phyloP scores from a whole-genome alignment of 2,797 vertebrate genomes.

The Ctenopoma multispine region DNA sequence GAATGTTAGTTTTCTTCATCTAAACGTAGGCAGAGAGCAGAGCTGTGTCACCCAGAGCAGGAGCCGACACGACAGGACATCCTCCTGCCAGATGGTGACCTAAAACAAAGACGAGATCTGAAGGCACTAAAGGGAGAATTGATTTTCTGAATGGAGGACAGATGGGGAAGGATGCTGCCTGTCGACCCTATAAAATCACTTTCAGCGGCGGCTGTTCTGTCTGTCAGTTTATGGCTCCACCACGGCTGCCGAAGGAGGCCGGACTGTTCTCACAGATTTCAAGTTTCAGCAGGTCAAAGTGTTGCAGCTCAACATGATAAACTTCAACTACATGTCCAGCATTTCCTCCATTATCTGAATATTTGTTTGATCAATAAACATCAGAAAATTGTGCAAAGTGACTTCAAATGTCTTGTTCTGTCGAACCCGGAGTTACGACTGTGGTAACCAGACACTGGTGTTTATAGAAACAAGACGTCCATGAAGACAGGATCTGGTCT shows the following conservation, averaged over 20 bases:
- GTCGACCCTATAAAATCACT: slow-evolving; percentile 46
- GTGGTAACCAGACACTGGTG: too few species aligned
- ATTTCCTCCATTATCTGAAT: too few species aligned
- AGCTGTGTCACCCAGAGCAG: slow-evolving; percentile 1
- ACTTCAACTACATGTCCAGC: not conserved
- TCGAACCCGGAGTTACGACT: too few species aligned
- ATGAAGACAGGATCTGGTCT: slow-evolving; percentile 12
- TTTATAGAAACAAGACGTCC: slow-evolving; percentile 1
- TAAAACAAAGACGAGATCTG: slow-evolving; percentile 1
- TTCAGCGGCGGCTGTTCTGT: not conserved
- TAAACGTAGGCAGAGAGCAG: not conserved
- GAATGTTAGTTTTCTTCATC: not conserved
- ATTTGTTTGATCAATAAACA: too few species aligned
- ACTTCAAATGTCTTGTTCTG: too few species aligned
- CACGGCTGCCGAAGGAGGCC: not conserved
- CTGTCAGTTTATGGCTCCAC: slow-evolving; percentile 17
- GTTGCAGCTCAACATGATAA: not conserved
- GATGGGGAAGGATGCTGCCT: slow-evolving; percentile 42
- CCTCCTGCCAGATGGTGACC: slow-evolving; percentile 49
- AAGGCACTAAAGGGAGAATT: slow-evolving; percentile 5
- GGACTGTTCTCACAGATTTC: not conserved
- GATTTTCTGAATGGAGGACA: slow-evolving; percentile 47
- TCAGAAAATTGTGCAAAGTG: too few species aligned
- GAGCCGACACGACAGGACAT: slow-evolving; percentile 2
- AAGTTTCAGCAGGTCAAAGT: not conserved